Evolutionary conservation across 2,888 invertebrate genomes (phyloP), one percentile per base, ranked within the genome.

Genomic region (Adelphocoris suturalis): DNA sequence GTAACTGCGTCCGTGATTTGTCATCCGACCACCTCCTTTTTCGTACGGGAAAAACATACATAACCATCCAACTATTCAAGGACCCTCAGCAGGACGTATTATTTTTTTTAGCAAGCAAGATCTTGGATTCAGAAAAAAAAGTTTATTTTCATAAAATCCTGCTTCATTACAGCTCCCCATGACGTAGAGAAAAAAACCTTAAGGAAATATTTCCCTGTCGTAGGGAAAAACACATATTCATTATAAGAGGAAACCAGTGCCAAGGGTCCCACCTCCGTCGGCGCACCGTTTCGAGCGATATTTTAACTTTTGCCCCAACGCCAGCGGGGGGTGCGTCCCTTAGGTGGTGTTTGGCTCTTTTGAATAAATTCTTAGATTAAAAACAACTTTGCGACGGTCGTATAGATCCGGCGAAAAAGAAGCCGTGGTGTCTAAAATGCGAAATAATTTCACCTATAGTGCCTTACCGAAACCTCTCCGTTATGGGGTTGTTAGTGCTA

Each of bases 91-190:
- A 68, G 68, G 68, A 68, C 68, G 68, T 68, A 27, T n/a, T 68
- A 12, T 68, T 68, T 68, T 19, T 81, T 14, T 12, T 28, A 14
- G 37, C 4, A 80, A n/a, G 80, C 80, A 14, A 11, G 23, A 80
- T 47, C 46, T 47, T 80, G 11, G 23, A n/a, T 68, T 23, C 27
- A 9, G 9, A 68, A 68, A 68, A 86, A 86, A 75, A 86, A 75
- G 14, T 86, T 86, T 75, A 75, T 86, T 86, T 86, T 86, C 86
- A 75, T 86, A 68, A 86, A 61, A 75, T 86, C 68, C 86, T 68
- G 61, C 86, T 86, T 86, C 86, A 86, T 86, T 86, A 86, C 86
- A 19, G 27, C 82, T 47, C 82, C 82, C 52, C 27, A 82, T 82
- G 52, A 82, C 52, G 82, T 23, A 46, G 82, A 27, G 52, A 52